Percentiles rank a stretch among this genome's conserved stretches.
Conservation (phyloP, 2,113 vertebrate genomes). For the Hipposideros armiger region DNA sequence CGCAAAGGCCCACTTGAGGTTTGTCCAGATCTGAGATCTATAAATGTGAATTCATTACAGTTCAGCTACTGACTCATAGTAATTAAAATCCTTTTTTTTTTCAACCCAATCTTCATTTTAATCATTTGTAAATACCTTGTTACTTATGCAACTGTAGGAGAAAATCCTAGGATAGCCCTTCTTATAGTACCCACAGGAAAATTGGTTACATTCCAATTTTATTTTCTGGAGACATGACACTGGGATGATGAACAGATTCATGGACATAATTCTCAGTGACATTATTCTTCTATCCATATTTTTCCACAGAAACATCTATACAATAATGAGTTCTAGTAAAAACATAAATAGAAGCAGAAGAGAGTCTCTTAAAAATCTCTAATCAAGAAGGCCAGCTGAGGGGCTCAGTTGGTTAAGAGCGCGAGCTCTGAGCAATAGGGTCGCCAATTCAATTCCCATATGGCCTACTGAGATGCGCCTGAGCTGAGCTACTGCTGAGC, state of each 20-base stretch:
- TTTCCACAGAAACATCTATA: not conserved
- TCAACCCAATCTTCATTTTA: not conserved
- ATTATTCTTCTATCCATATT: not conserved
- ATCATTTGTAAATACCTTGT: not conserved
- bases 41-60: not conserved
- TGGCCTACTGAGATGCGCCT: no score
- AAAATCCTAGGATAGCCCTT: not conserved
- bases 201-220: not conserved
- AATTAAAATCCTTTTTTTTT: not conserved
- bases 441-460: no score
- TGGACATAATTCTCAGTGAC: not conserved
- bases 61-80: not conserved
- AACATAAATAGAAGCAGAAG: not conserved
- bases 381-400: not conserved
- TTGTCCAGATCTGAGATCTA: not conserved
- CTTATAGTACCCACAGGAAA: not conserved
- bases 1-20: not conserved
- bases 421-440: no score
- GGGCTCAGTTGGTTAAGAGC: no score
- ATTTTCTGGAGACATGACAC: not conserved
- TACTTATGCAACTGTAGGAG: not conserved
- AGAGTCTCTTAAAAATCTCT: not conserved
- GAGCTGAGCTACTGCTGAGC: no score
- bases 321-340: not conserved
- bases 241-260: not conserved